These are phyloP conservation scores for Babylonia areolata DNA, from an alignment of 1,140 invertebrate genomes.

Conservation along the genomic window DNA sequence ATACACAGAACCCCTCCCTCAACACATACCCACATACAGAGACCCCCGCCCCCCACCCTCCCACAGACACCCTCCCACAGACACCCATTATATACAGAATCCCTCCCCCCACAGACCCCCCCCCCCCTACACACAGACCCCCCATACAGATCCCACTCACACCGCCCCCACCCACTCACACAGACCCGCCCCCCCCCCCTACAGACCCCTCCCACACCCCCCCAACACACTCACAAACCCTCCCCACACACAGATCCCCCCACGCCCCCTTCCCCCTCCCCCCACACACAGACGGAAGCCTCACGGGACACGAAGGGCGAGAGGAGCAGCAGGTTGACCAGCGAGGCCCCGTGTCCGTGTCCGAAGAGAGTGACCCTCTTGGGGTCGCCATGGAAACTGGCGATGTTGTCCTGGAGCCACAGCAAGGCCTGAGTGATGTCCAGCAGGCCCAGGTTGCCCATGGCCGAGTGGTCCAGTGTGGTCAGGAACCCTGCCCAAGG, in stretches of 20 bases:
- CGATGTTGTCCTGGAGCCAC: constrained; percentile 92
- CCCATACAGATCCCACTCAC: background rate
- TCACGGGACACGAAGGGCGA: constrained; percentile 46
- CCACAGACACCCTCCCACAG: background rate
- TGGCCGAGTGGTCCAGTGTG: constrained; percentile 84
- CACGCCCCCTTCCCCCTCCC: background rate
- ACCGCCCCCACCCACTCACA: background rate
- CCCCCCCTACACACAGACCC: background rate
- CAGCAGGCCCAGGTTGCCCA: constrained; percentile 96
- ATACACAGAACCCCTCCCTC: background rate
- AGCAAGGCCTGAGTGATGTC: constrained; percentile 88
- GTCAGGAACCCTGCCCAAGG: constrained; percentile 63
- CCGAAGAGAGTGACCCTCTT: constrained; percentile 95
- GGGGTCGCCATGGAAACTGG: constrained; percentile 92
- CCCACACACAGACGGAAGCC: constrained; percentile 9
- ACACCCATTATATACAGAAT: background rate
- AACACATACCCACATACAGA: background rate
- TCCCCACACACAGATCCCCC: background rate
- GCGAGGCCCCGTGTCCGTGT: constrained; percentile 95
- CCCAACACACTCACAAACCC: too few species aligned
- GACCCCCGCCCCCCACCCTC: background rate
- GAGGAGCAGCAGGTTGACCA: constrained; percentile 83
- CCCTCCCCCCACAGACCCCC: background rate
- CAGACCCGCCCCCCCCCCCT: background rate
- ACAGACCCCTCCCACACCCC: background rate